Conservation (phyloP, 2,888 invertebrate genomes). For the Timema podura region DNA sequence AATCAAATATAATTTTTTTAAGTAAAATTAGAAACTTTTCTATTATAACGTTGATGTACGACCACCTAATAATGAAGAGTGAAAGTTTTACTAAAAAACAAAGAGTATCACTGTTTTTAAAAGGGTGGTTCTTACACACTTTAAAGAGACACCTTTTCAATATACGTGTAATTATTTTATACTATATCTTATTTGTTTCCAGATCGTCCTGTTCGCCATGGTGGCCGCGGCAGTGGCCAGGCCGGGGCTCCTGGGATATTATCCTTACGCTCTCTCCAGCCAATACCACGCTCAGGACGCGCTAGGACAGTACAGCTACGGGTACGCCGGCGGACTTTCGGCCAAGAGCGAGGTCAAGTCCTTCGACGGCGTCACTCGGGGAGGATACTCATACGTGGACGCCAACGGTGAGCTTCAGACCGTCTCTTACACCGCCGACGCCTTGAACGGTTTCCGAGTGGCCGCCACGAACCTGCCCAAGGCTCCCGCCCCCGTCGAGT, state of each 20-base stretch:
- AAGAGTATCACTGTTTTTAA: no score
- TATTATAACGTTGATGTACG: no score
- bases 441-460: constrained; percentile 39
- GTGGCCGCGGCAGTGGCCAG: not conserved
- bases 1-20: no score
- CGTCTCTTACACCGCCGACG: constrained; percentile 37
- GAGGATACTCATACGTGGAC: constrained; percentile 59
- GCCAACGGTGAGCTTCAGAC: constrained; percentile 47
- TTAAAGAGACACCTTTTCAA: no score
- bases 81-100: no score
- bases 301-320: constrained; percentile 46
- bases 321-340: constrained; percentile 35
- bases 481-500: constrained; percentile 37
- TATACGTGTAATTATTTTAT: no score
- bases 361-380: constrained; percentile 56
- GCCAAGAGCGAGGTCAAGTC: constrained; percentile 44
- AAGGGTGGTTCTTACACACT: no score
- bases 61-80: no score
- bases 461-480: constrained; percentile 45
- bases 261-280: constrained; percentile 22
- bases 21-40: no score
- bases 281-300: constrained; percentile 43
- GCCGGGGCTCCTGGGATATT: not conserved
- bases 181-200: not conserved
- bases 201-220: not conserved